Evolutionary conservation across 2,113 vertebrate genomes (phyloP).

Genomic region (Ceyx cyanopectus): DNA sequence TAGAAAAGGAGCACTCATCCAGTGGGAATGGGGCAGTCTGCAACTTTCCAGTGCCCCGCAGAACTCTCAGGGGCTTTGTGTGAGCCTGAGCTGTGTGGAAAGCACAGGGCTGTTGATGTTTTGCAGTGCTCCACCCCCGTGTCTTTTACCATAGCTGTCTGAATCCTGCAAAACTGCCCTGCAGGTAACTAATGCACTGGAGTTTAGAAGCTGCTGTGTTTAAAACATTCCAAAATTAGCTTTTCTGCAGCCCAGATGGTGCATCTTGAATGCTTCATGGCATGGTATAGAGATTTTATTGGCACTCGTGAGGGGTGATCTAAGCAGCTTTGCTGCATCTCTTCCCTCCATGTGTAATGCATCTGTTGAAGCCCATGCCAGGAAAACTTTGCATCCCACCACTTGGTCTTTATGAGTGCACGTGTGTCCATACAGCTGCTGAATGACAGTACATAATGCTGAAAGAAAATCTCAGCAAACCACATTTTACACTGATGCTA

Average conservation of each 20-base stretch:
- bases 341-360: background rate
- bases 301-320: background rate
- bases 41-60: rapidly evolving
- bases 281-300: slow-evolving; percentile 14
- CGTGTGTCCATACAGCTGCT: slow-evolving; percentile 2
- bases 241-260: slow-evolving; percentile 52
- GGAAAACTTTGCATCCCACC: slow-evolving; percentile 23
- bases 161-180: background rate
- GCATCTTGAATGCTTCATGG: background rate
- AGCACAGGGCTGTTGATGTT: rapidly evolving
- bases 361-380: slow-evolving; percentile 1
- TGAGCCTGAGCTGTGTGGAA: background rate
- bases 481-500: background rate
- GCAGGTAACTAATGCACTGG: background rate
- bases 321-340: background rate
- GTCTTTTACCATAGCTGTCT: background rate
- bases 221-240: slow-evolving; percentile 34
- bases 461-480: background rate
- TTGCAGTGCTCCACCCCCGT: rapidly evolving
- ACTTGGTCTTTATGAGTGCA: background rate
- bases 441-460: slow-evolving; percentile 2
- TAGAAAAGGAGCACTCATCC: background rate
- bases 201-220: background rate
- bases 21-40: background rate
- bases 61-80: background rate